phyloP scores from a whole-genome alignment of 2,797 vertebrate genomes.

The Eulemur mongoz region DNA sequence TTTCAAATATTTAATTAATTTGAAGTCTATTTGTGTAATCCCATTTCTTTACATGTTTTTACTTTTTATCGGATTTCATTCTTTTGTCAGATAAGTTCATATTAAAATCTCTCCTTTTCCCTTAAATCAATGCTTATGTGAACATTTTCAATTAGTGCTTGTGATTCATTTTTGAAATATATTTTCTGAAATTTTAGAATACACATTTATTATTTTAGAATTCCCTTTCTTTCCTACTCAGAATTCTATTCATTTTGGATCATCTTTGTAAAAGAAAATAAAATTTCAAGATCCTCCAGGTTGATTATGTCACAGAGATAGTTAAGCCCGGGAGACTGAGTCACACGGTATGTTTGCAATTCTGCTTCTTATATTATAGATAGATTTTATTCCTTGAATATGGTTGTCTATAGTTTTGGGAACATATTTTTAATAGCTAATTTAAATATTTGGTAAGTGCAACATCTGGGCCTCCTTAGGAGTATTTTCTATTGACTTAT shows the following conservation, averaged over 20 bases:
- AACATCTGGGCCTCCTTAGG: not conserved
- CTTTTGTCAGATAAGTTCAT: not conserved
- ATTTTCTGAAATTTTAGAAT: not conserved
- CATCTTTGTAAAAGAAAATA: too few species aligned
- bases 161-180: not conserved
- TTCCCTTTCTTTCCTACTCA: not conserved
- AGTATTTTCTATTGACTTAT: too few species aligned
- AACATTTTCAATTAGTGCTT: not conserved
- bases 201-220: not conserved
- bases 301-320: too few species aligned
- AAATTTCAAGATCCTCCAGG: too few species aligned
- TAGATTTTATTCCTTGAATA: not conserved
- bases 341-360: too few species aligned
- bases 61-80: not conserved
- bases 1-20: not conserved
- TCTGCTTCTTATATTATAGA: too few species aligned
- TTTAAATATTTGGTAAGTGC: not conserved
- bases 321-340: too few species aligned
- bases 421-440: not conserved
- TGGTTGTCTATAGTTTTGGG: not conserved
- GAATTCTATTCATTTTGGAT: not conserved
- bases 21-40: not conserved
- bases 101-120: not conserved
- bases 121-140: not conserved
- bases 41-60: not conserved